phyloP scores from a whole-genome alignment of 2,113 vertebrate genomes.

The Paracyprichromis sp. region DNA sequence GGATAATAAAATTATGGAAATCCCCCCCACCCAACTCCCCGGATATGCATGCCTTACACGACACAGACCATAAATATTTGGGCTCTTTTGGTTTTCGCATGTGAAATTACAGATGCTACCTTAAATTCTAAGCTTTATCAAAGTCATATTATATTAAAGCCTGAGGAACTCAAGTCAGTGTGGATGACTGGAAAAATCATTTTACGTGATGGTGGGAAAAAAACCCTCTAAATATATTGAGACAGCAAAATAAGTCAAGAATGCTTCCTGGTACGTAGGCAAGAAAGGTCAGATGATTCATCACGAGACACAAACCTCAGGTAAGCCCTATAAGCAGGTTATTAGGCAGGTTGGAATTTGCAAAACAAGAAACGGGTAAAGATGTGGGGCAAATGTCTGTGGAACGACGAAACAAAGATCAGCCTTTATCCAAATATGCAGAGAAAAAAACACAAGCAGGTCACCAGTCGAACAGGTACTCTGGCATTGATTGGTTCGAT shows the following conservation, averaged over 20 bases:
- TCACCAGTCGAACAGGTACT: background rate
- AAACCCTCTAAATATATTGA: background rate
- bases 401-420: background rate
- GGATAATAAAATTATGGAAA: background rate
- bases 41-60: background rate
- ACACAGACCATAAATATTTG: background rate
- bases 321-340: background rate
- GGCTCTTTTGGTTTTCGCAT: background rate
- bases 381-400: background rate
- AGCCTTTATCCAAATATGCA: background rate
- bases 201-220: background rate
- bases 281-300: background rate
- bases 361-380: background rate
- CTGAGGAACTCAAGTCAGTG: background rate
- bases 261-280: background rate
- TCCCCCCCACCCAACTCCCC: background rate
- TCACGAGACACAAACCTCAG: background rate
- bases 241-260: background rate
- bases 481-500: background rate
- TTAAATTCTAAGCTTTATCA: background rate
- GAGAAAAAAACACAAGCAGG: background rate
- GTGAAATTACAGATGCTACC: background rate
- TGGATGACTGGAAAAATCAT: background rate
- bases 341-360: background rate
- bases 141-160: background rate